phyloP scores from a whole-genome alignment of 2,888 invertebrate species.

The Matsumyia berberina region DNA sequence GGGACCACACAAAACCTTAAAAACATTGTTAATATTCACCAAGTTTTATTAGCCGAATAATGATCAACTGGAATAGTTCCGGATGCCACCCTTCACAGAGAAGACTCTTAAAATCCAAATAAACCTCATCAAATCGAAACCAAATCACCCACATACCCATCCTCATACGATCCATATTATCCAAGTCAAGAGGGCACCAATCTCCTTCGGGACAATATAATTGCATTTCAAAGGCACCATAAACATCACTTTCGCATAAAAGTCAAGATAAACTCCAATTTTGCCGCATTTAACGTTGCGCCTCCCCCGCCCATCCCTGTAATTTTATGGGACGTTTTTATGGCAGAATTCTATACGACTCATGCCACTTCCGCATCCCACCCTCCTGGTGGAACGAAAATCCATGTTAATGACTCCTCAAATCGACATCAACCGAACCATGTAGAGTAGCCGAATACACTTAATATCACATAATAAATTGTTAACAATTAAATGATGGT shows the following conservation, averaged over 20 bases:
- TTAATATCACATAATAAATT: slow-evolving; percentile 56
- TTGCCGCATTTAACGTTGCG: slow-evolving; percentile 60
- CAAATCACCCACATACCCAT: neutral
- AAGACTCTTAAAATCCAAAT: slow-evolving; percentile 42
- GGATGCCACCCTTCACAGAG: neutral
- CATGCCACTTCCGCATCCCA: slow-evolving; percentile 38
- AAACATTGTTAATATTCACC: neutral
- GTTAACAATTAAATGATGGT: slow-evolving; percentile 63
- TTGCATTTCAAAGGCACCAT: slow-evolving; percentile 71
- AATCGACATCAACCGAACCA: slow-evolving; percentile 53
- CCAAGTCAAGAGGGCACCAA: slow-evolving; percentile 48
- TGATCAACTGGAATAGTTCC: slow-evolving; percentile 7
- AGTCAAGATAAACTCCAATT: slow-evolving; percentile 72
- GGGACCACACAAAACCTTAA: neutral
- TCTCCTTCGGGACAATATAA: slow-evolving; percentile 63
- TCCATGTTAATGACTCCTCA: slow-evolving; percentile 74
- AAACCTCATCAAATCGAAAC: slow-evolving; percentile 55
- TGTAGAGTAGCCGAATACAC: slow-evolving; percentile 40
- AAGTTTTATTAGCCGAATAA: neutral
- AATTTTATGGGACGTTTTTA: slow-evolving; percentile 61
- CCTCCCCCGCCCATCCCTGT: too few relatives aligned
- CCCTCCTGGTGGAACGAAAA: slow-evolving; percentile 53
- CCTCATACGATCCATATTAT: neutral
- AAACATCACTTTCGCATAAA: slow-evolving; percentile 71
- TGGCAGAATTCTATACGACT: slow-evolving; percentile 35